phyloP scores from a whole-genome alignment of 2,113 vertebrate species.

The Ceratotherium simum region DNA sequence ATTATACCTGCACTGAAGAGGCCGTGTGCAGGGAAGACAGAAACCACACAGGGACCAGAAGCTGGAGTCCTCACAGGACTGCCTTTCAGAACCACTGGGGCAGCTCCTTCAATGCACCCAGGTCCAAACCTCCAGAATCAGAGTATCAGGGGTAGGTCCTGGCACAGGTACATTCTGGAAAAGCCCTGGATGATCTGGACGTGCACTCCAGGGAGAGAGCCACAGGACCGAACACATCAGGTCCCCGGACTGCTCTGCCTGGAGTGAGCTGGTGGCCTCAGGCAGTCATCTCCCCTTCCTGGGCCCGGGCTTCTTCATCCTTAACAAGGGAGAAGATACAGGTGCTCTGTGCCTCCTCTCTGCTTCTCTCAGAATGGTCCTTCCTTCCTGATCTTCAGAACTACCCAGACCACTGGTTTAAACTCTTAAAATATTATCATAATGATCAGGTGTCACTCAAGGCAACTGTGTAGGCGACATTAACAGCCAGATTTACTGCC shows the following conservation, averaged over 20 bases:
- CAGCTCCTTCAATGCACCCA: neutral
- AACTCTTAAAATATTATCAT: neutral
- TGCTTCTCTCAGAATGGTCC: neutral
- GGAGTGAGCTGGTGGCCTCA: neutral
- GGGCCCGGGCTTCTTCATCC: neutral
- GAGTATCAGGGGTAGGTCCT: neutral
- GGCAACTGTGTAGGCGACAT: neutral
- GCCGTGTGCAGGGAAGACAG: neutral
- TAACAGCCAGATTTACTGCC: neutral
- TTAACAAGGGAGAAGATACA: neutral
- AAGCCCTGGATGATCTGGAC: neutral
- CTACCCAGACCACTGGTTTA: neutral
- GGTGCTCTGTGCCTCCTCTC: neutral
- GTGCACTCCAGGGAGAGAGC: neutral
- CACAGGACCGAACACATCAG: neutral
- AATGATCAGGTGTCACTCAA: neutral
- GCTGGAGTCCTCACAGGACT: neutral
- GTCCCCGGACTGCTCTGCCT: neutral
- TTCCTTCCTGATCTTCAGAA: neutral
- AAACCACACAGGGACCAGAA: neutral
- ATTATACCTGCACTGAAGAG: neutral
- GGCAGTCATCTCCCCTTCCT: neutral
- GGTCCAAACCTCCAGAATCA: neutral
- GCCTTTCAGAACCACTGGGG: slow-evolving; percentile 1
- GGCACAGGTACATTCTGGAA: neutral